Conservation (phyloP, 1,140 invertebrate genomes). For the Odontomachus brunneus region DNA sequence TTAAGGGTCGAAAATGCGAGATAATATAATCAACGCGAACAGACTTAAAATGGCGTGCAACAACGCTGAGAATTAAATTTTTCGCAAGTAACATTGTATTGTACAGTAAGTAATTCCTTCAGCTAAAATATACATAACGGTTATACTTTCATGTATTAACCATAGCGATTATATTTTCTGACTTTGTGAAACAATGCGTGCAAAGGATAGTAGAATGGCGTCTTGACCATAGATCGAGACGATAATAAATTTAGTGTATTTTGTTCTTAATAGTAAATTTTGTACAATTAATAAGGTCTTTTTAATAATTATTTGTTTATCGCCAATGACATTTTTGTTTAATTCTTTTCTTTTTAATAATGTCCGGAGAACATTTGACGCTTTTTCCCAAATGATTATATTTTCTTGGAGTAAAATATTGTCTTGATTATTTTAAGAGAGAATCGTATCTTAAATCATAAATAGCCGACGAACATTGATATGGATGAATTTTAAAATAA, state of each 20-base stretch:
- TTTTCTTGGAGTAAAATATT: background rate
- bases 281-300: too few species aligned
- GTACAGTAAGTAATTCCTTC: too few species aligned
- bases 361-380: background rate
- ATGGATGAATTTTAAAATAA: background rate
- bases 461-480: background rate
- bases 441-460: constrained; percentile 15
- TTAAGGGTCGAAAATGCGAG: background rate
- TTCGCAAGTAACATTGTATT: background rate
- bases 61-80: background rate
- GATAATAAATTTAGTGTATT: too few species aligned
- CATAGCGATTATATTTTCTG: too few species aligned
- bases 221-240: too few species aligned
- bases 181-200: too few species aligned
- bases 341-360: background rate
- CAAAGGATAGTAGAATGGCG: too few species aligned
- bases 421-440: too few species aligned
- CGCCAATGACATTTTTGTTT: background rate
- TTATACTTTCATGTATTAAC: too few species aligned
- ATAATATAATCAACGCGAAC: background rate
- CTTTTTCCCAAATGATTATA: background rate
- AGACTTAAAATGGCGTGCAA: background rate
- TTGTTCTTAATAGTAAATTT: too few species aligned
- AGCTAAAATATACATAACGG: too few species aligned
- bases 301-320: background rate